A percentile compares a stretch with the other conserved stretches of the same genome.
Conservation (phyloP, 2,797 vertebrate species). For the Thalassophryne amazonica region DNA sequence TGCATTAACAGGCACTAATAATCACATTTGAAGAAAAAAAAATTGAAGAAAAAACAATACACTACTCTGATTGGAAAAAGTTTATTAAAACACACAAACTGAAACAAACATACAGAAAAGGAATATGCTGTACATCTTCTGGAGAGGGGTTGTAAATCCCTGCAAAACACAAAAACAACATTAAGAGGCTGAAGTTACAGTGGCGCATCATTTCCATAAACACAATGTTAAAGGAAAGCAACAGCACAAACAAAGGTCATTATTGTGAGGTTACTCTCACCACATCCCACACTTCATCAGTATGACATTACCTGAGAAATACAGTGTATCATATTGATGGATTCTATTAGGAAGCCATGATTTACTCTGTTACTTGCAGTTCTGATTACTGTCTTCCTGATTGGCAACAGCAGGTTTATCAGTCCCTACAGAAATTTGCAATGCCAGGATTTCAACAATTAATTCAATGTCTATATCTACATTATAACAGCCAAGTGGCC, state of each 20-base stretch:
- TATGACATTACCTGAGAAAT: no score
- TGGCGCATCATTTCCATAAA: slow-evolving; percentile 18
- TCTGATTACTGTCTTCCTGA: no score
- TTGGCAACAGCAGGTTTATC: no score
- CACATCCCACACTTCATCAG: not conserved
- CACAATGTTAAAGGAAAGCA: not conserved
- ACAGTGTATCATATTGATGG: no score
- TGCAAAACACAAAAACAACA: slow-evolving; percentile 49
- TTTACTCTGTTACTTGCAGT: no score
- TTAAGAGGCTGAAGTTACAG: slow-evolving; percentile 9
- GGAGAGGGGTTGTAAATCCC: slow-evolving; percentile 16
- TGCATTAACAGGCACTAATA: no score
- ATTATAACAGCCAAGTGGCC: no score
- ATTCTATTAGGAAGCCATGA: no score
- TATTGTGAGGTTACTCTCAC: not conserved
- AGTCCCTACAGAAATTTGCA: no score
- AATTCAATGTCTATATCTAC: no score
- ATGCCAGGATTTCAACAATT: no score
- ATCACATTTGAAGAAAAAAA: no score
- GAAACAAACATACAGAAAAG: not conserved
- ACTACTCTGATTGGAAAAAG: slow-evolving; percentile 7
- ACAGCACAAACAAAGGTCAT: not conserved
- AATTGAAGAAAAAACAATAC: not conserved
- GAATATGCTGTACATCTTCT: slow-evolving; percentile 12
- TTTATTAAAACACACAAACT: slow-evolving; percentile 50